A percentile compares a stretch with the other conserved stretches of the same genome.
Evolutionary conservation across 2,888 invertebrate species (phyloP).

Genomic region (Tolmerus cingulatus): DNA sequence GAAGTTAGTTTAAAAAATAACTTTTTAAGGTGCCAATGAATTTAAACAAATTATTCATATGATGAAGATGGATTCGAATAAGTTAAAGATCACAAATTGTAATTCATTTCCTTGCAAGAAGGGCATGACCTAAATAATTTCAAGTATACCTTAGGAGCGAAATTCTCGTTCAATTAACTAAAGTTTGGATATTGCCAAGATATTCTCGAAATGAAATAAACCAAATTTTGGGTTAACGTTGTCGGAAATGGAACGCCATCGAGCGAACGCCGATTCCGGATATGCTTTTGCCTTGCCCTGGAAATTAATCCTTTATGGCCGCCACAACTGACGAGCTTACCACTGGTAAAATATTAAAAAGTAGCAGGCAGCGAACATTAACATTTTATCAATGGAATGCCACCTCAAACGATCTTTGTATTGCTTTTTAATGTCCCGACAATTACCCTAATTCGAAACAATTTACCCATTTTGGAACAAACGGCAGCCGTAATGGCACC

Average conservation of each 20-base stretch:
- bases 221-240: not conserved
- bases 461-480: conserved; percentile 29
- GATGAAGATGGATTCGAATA: too few relatives aligned
- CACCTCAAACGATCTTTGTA: conserved; percentile 26
- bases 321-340: not conserved
- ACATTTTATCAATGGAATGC: conserved; percentile 28
- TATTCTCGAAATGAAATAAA: not conserved
- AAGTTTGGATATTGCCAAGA: not conserved
- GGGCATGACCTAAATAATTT: not conserved
- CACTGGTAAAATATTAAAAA: conserved; percentile 9
- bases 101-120: not conserved
- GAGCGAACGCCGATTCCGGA: not conserved
- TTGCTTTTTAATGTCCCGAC: conserved; percentile 38
- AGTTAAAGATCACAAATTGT: too few relatives aligned
- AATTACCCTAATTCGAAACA: conserved; percentile 41
- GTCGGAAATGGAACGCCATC: not conserved
- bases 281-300: not conserved
- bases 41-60: too few relatives aligned
- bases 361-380: conserved; percentile 12
- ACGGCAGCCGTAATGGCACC: conserved; percentile 12
- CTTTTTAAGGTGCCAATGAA: too few relatives aligned
- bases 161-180: not conserved
- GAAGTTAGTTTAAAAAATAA: too few relatives aligned
- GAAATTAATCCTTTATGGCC: not conserved
- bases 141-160: not conserved